Conservation (phyloP, 2,888 invertebrate species). For the Lycophotia porphyrea region DNA sequence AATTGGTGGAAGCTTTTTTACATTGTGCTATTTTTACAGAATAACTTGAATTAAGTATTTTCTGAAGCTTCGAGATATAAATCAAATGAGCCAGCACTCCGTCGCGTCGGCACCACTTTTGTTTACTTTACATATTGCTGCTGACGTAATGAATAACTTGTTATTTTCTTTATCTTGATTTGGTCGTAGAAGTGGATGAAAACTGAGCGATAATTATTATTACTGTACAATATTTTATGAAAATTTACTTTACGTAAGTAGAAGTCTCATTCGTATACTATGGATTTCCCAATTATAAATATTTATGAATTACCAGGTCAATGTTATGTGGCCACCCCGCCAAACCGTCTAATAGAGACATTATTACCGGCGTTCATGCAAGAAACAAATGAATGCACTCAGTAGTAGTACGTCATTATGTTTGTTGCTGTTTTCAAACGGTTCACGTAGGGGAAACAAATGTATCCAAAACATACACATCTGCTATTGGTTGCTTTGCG, state of each 20-base stretch:
- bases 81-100: slow-evolving; percentile 20
- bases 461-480: slow-evolving; percentile 53
- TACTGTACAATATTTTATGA: slow-evolving; percentile 2
- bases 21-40: slow-evolving; percentile 29
- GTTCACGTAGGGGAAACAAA: slow-evolving; percentile 53
- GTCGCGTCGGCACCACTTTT: slow-evolving; percentile 14
- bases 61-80: slow-evolving; percentile 42
- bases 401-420: slow-evolving; percentile 45
- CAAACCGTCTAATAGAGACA: slow-evolving; percentile 36
- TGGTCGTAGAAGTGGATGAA: slow-evolving; percentile 17
- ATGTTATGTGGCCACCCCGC: slow-evolving; percentile 15
- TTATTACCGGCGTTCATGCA: slow-evolving; percentile 14
- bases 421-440: slow-evolving; percentile 58
- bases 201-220: slow-evolving; percentile 16
- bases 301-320: slow-evolving; percentile 12
- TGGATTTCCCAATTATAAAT: slow-evolving; percentile 14
- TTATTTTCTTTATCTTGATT: slow-evolving; percentile 33
- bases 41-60: slow-evolving; percentile 37
- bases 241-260: background rate
- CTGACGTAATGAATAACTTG: slow-evolving; percentile 26
- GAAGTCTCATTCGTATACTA: background rate
- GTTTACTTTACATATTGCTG: slow-evolving; percentile 25
- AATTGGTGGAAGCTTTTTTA: slow-evolving; percentile 48
- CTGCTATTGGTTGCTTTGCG: slow-evolving; percentile 38
- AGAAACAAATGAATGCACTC: slow-evolving; percentile 35